Base-by-base conservation (phyloP, 2,113 vertebrate species). In the Mystacornis crossleyi region DNA sequence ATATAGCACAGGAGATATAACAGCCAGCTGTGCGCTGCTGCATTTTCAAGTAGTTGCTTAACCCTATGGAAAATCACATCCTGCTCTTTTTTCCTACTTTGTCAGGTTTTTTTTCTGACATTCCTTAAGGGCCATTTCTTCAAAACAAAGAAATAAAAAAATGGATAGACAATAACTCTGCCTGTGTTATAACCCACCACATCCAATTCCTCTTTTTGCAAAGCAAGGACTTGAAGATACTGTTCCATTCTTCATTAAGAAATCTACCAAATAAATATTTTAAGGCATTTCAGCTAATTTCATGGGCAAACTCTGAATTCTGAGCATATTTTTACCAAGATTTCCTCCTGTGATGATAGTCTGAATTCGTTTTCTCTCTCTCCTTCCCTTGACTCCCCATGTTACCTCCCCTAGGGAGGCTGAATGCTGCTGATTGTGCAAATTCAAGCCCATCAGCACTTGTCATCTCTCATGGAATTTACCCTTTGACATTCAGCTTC, bases 261-360 rank as follows among this genome's bases (percentile, higher is more conserved):
- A 97, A 96, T 31, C 40, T 69, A 91, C 58, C 83, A 94, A 96
- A 95, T 85, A 95, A 96, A 97, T 96, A 98, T 96, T 97, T 96
- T 60, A 98, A 95, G 61, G 54, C 90, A 61, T 51, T 95, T 93
- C 92, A 96, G 57, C 92, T 95, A 97, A 88, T 95, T 96, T 95
- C 28, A 71, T 83, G 89, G 60, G 47, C 57, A 79, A 61, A 72
- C 82, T 92, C 57, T 90, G 81, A 94, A 91, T 87, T 79, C 77
- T 90, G 71, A 86, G 61, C 91, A 78, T 82, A 91, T 77, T 97
- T 97, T 95, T 94, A 88, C 82, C 72, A 93, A 64, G 42, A 84
- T 73, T 95, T 97, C 89, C 91, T 94, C 82, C 91, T 66, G 74
- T 51, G 51, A 77, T 75, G 66, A 85, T 87, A 73, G 58, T 58